phyloP scores from a whole-genome alignment of 92 coral and sea anemone species.

The Micromussa lordhowensis region DNA sequence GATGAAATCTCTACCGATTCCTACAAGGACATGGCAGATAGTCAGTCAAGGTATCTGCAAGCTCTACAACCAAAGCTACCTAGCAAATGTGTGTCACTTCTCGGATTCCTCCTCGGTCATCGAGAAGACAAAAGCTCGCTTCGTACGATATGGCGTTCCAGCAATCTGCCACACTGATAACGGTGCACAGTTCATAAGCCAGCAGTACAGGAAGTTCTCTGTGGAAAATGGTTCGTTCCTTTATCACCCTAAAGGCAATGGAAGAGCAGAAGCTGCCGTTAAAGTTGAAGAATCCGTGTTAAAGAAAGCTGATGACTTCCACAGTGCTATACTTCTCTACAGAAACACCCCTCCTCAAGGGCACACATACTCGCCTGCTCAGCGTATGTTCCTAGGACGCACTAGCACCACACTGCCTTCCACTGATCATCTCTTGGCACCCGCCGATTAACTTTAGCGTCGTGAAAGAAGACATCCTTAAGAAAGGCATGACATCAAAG shows the following conservation, averaged over 20 bases:
- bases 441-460: constrained; percentile 26
- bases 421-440: constrained; percentile 24
- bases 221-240: no score
- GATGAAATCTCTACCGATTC: constrained; percentile 34
- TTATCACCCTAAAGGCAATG: no score
- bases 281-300: no score
- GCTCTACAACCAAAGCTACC: constrained; percentile 15
- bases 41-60: constrained; percentile 59
- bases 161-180: constrained; percentile 55
- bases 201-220: no score
- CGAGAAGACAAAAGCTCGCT: constrained; percentile 57
- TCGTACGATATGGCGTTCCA: constrained; percentile 62
- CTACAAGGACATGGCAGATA: constrained; percentile 49
- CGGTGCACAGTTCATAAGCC: constrained; percentile 42
- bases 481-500: background rate
- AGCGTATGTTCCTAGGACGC: no score
- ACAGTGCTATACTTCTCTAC: constrained; percentile 61
- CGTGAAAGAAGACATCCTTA: constrained; percentile 29
- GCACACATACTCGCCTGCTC: constrained; percentile 10
- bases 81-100: constrained; percentile 60
- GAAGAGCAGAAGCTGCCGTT: no score
- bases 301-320: background rate
- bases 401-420: constrained; percentile 26
- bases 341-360: background rate
- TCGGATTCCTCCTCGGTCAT: constrained; percentile 53